These are phyloP conservation scores for Megaceryle alcyon DNA, from an alignment of 2,797 vertebrate genomes.

Conservation along the genomic window DNA sequence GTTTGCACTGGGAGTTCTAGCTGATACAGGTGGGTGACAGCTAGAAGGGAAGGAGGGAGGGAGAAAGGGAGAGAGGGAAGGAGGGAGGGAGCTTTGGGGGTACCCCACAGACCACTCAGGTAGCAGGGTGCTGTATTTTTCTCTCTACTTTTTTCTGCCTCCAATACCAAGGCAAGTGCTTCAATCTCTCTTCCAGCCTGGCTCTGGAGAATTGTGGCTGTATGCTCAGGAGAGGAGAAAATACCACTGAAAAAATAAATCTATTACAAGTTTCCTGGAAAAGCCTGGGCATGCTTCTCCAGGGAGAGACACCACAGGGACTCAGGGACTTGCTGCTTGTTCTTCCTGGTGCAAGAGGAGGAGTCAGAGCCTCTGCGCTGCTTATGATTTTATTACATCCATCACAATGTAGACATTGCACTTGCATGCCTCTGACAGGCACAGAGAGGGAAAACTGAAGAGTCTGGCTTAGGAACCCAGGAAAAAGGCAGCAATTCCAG, in stretches of 20 bases:
- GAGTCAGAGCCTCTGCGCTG: neutral
- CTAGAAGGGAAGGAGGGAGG: neutral
- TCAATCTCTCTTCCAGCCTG: neutral
- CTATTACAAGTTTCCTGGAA: neutral
- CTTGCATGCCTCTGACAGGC: neutral
- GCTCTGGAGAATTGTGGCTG: neutral
- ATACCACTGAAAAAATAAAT: neutral
- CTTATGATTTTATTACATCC: neutral
- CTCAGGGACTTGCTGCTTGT: neutral
- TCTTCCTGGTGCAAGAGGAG: neutral
- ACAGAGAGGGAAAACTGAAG: neutral
- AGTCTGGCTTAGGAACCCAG: neutral
- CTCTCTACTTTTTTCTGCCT: neutral
- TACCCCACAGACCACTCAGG: neutral
- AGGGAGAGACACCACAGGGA: fast-evolving
- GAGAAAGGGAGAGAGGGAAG: neutral
- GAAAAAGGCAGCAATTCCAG: neutral
- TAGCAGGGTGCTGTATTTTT: neutral
- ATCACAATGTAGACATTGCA: neutral
- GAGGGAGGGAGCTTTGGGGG: neutral
- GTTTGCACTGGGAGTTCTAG: neutral
- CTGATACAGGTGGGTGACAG: neutral
- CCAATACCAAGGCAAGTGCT: neutral
- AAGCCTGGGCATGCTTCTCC: neutral
- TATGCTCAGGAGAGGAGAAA: neutral